Evolutionary conservation across 2,797 vertebrate species (phyloP).

Genomic region (Remorina albescens): DNA sequence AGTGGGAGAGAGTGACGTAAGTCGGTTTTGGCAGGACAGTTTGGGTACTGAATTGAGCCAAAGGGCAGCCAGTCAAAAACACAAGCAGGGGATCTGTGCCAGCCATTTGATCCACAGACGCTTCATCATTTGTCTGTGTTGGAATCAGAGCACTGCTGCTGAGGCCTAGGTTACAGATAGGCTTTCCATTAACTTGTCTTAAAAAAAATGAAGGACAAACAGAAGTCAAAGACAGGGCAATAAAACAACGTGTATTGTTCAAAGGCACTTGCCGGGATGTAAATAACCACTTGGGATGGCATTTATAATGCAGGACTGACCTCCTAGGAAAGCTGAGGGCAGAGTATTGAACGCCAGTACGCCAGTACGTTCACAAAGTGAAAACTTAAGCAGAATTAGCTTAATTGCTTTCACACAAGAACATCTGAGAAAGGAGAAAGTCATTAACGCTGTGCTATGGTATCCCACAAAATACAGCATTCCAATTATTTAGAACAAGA

Average conservation of each 20-base stretch:
- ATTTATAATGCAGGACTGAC: slow-evolving; percentile 58
- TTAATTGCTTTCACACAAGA: slow-evolving; percentile 70
- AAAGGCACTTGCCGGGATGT: slow-evolving; percentile 37
- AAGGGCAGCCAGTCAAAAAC: slow-evolving; percentile 67
- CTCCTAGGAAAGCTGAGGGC: slow-evolving; percentile 53
- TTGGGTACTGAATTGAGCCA: slow-evolving; percentile 66
- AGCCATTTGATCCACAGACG: slow-evolving; percentile 55
- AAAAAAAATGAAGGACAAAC: slow-evolving; percentile 44
- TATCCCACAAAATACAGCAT: slow-evolving; percentile 46
- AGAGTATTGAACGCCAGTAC: slow-evolving; percentile 64
- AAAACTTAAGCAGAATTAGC: slow-evolving; percentile 77
- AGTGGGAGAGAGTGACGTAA: slow-evolving; percentile 68
- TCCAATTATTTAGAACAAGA: slow-evolving; percentile 46
- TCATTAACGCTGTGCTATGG: slow-evolving; percentile 51
- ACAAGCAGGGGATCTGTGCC: slow-evolving; percentile 50
- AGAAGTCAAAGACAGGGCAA: slow-evolving; percentile 43
- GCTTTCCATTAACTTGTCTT: slow-evolving; percentile 15
- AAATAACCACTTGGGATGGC: slow-evolving; percentile 51
- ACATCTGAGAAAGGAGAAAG: slow-evolving; percentile 53
- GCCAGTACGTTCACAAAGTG: slow-evolving; percentile 57
- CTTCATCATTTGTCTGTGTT: slow-evolving; percentile 42
- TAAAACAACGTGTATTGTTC: slow-evolving; percentile 18
- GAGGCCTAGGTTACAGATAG: slow-evolving; percentile 15
- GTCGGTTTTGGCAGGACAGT: slow-evolving; percentile 71
- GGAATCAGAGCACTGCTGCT: slow-evolving; percentile 34